Base-by-base conservation (phyloP, 2,888 invertebrate species). In the Sarcophaga carnaria region DNA sequence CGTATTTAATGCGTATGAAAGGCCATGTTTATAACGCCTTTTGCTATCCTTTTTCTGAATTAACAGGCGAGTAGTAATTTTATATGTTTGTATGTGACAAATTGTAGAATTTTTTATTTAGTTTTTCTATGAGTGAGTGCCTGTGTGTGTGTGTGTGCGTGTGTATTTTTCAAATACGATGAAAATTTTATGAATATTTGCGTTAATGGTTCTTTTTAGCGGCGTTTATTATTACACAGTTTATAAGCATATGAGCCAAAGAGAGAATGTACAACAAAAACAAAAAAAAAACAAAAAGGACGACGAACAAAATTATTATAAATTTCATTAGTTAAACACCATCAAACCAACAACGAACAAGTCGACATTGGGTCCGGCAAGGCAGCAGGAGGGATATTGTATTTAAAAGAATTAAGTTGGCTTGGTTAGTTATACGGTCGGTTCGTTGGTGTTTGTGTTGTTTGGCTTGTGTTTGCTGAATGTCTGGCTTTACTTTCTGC, bases 21-120 rank as follows among this genome's bases (percentile, higher is more conserved):
- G 62, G 70, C 83, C 66, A 83, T 87, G 83, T 59, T 83, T 75
- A 54, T 80, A 70, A 78, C 83, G 80, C 86, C 77, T 78, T 77
- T 86, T 27, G 59, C 37, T 37, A 59, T 75, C 77, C 64, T 80
- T 54, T 54, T 17, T 54, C 47, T 64, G 64, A 47, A 78, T 64
- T 75, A 54, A 60, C 54, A 45, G 37, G 2, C 14, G n/a, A 63
- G 63, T 54, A 62, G 22, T 25, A 37, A 69, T 37, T 37, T 37
- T 37, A 37, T 37, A 37, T 37, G 54, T 0, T 14, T 14, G 54
- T 54, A 17, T 54, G 54, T 54, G 54, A 54, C 54, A 54, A 54
- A 54, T 54, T 54, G 54, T 54, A 14, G 17, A 12, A 12, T 10
- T 49, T 12, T 3, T 12, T 11, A 0, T 12, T 67, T 20, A n/a